Base-by-base conservation (phyloP, 2,113 vertebrate species). In the Corythoichthys intestinalis region DNA sequence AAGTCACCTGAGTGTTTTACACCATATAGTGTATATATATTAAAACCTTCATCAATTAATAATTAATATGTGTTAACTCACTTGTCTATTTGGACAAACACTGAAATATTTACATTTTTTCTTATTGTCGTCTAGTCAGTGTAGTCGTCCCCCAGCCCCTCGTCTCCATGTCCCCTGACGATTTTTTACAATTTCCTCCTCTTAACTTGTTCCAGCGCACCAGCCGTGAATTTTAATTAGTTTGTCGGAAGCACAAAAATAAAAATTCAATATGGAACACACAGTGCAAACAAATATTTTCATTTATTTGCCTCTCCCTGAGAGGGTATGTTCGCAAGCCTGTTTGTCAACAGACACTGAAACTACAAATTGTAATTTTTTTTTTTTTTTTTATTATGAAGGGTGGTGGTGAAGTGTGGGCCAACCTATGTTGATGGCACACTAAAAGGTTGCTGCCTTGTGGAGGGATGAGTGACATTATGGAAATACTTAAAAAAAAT, bases 171-270 rank as follows among this genome's bases (percentile, higher is more conserved):
- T 83, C 73, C 67, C 72, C 78, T 79, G 85, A 90, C 83, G 86
- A 76, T 50, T 69, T 78, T 86, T 86, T 73, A 82, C 73, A 69
- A 70, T 78, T 66, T 66, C 69, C 65, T 74, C 74, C 74, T 79
- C 66, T 66, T 67, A 67, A 59, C 69, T 70, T 70, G 72, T 56
- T 80, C 80, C 80, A 83, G 60, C 82, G 68, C 77, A 80, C 12
- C 78, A 87, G 83, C 88, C 87, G 77, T 79, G 78, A 73, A 75
- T 86, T 91, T 90, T 90, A 91, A 91, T 90, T 87, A 88, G 83
- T 70, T 84, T 80, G 77, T 87, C 84, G 84, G 77, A 81, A 71
- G 78, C 72, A 69, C 81, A 80, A 85, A 74, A 85, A 73, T 49
- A 73, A 74, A 62, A 78, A 85, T 68, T 50, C 82, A 75, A 75